phyloP scores from a whole-genome alignment of 2,888 invertebrate genomes.

The Stenotaenia linearis region DNA sequence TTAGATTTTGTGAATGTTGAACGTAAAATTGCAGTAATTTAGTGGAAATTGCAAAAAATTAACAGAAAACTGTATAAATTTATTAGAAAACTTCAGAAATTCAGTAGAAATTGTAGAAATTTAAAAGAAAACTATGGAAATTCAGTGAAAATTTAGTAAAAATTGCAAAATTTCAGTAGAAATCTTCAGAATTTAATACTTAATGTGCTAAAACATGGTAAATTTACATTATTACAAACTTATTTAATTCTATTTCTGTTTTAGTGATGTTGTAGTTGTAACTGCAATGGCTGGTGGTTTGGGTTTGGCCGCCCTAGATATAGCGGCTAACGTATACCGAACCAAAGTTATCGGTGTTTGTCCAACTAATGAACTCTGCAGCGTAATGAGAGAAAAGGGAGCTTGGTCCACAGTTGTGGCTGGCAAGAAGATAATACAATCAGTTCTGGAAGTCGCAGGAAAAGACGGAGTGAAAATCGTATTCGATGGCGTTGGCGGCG shows the following conservation, averaged over 20 bases:
- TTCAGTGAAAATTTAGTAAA: too few relatives aligned
- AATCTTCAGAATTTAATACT: too few relatives aligned
- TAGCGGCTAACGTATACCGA: constrained; percentile 62
- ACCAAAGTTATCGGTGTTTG: constrained; percentile 66
- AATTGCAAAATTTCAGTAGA: too few relatives aligned
- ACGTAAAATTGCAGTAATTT: too few relatives aligned
- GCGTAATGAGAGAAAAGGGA: constrained; percentile 56
- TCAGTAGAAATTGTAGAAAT: too few relatives aligned
- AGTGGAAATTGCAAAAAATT: too few relatives aligned
- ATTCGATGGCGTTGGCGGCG: constrained; percentile 61
- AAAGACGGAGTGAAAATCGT: constrained; percentile 59
- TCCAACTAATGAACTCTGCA: constrained; percentile 57
- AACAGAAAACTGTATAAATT: too few relatives aligned
- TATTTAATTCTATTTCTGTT: constrained; percentile 35
- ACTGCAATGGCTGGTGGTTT: constrained; percentile 61
- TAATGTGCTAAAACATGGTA: too few relatives aligned
- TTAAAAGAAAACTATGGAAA: too few relatives aligned
- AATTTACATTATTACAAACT: too few relatives aligned
- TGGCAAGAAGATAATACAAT: constrained; percentile 51
- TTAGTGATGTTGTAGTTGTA: constrained; percentile 57
- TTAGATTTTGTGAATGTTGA: too few relatives aligned
- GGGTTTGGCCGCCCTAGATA: constrained; percentile 60
- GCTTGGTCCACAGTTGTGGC: constrained; percentile 60
- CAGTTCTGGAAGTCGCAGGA: constrained; percentile 55
- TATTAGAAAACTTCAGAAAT: too few relatives aligned